Conservation (phyloP, 2,113 vertebrate genomes). For the Sylvietta virens region DNA sequence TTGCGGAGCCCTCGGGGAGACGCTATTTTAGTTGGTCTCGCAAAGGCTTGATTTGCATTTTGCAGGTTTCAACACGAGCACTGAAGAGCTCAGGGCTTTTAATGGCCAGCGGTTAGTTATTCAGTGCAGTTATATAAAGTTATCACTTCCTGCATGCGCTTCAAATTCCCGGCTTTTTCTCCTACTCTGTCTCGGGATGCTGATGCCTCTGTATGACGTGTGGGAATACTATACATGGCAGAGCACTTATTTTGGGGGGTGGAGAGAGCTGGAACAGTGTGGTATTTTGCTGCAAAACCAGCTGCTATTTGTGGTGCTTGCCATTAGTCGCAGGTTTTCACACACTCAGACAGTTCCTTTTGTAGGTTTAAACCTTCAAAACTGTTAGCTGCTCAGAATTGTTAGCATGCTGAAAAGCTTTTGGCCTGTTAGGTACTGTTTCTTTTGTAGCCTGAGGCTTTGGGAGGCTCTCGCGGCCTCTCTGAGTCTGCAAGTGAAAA, state of each 20-base stretch:
- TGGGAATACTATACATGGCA: neutral
- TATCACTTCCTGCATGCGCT: neutral
- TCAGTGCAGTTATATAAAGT: conserved; percentile 63
- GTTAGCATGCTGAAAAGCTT: neutral
- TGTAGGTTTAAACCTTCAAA: neutral
- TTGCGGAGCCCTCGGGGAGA: conserved; percentile 69
- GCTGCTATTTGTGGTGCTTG: conserved; percentile 44
- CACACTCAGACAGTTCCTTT: neutral
- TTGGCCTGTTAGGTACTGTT: neutral
- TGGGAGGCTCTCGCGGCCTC: neutral
- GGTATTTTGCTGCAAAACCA: conserved; percentile 28
- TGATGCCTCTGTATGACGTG: neutral
- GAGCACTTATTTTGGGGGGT: conserved; percentile 12
- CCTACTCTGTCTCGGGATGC: neutral
- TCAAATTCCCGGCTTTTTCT: conserved; percentile 18
- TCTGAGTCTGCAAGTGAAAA: neutral
- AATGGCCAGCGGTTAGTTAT: conserved; percentile 62
- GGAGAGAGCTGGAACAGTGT: neutral
- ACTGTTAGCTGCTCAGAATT: neutral
- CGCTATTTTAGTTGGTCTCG: conserved; percentile 71
- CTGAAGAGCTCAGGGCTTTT: conserved; percentile 38
- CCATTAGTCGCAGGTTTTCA: neutral
- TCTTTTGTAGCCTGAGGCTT: neutral
- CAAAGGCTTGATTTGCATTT: conserved; percentile 71
- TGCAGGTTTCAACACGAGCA: conserved; percentile 71